Base-by-base conservation (phyloP, 2,113 vertebrate genomes). In the Genyomyrus donnyi region DNA sequence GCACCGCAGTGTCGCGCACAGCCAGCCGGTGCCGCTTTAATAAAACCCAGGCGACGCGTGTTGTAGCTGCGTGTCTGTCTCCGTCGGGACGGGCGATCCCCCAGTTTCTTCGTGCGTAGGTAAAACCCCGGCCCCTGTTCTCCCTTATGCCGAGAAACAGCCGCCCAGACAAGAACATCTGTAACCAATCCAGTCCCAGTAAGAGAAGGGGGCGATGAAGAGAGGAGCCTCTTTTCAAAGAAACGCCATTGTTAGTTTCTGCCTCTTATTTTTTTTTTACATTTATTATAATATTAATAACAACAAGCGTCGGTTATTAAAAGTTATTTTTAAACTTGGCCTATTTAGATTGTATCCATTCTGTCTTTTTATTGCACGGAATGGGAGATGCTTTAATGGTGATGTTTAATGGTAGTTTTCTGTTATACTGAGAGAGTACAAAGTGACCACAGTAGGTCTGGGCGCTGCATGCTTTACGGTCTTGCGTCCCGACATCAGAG, bases 161-260 rank as follows among this genome's bases (percentile, higher is more conserved):
- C 35, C 80, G 80, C 80, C 42, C 80, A 24, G 70, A 87, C 77
- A n/a, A 46, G 19, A 93, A 94, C 92, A 93, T 90, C 31, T 90
- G 93, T 70, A 91, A 90, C 96, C 93, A 93, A 95, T 96, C 95
- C 93, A 91, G 92, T 50, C 49, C 92, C 90, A 89, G 15, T 21
- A 56, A 87, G 84, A 85, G 85, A 85, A 84, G 84, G 89, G 89
- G 91, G 91, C 88, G 91, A 90, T 85, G 56, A 48, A 24, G 15
- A 42, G 39, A 93, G 89, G 90, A 91, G 89, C 91, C 90, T 90
- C 52, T 13, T 10, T 80, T 91, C 48, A 19, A 52, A 50, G 45
- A 53, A 53, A 31, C 13, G 49, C 15, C 45, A 31, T 52, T 53
- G n/a, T 87, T 50, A 87, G 4, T 49, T 85, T 85, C 39, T 11